A percentile compares a stretch with the other conserved stretches of the same genome.
phyloP scores from a whole-genome alignment of 2,113 vertebrate genomes.

The Melanerpes formicivorus region DNA sequence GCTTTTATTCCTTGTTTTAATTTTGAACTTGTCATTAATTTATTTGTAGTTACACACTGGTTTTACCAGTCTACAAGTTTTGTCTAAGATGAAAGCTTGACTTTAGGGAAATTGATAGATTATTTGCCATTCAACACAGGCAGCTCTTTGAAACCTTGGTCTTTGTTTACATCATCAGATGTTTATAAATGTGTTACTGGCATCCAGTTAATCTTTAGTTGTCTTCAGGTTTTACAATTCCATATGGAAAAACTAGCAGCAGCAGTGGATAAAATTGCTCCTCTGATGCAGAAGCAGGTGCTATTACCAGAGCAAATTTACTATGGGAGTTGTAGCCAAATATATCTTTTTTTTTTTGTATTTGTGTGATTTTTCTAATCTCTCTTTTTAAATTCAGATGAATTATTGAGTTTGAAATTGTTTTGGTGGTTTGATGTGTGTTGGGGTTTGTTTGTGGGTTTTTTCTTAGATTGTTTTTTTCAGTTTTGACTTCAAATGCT shows the following conservation, averaged over 20 bases:
- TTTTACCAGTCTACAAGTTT: background rate
- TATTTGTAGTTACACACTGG: background rate
- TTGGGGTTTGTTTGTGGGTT: background rate
- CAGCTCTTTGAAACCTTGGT: background rate
- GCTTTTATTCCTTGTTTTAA: background rate
- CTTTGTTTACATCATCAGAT: background rate
- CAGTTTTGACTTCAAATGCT: background rate
- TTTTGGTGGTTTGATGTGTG: background rate
- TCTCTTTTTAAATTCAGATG: background rate
- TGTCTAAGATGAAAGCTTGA: background rate
- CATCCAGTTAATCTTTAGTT: background rate
- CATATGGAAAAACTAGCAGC: background rate
- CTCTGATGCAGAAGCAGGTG: too few relatives aligned
- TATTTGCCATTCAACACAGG: background rate
- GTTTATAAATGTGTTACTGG: background rate
- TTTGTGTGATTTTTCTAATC: background rate
- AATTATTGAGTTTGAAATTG: background rate
- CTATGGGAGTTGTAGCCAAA: too few relatives aligned
- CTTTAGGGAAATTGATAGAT: background rate
- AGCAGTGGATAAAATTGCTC: background rate
- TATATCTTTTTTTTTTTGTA: background rate
- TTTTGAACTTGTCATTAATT: background rate
- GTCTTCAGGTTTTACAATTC: background rate
- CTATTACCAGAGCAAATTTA: too few relatives aligned
- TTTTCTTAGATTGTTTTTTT: background rate